phyloP scores from a whole-genome alignment of 2,888 invertebrate species.

The Amphipoea lucens region DNA sequence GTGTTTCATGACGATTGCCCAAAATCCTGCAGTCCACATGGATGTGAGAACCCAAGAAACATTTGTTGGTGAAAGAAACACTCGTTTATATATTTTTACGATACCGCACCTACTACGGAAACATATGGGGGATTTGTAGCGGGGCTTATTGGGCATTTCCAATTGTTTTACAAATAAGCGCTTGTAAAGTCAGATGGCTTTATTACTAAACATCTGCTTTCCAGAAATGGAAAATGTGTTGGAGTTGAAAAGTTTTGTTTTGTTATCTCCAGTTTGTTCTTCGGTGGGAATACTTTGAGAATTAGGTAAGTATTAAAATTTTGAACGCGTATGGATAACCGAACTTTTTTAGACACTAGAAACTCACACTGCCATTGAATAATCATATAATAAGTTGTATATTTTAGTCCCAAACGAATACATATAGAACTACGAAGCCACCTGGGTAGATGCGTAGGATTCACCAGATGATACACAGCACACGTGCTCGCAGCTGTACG shows the following conservation, averaged over 20 bases:
- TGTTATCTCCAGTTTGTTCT: neutral
- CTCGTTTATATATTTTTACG: conserved; percentile 75
- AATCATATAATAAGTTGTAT: conserved; percentile 45
- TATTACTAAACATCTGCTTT: conserved; percentile 73
- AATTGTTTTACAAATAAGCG: conserved; percentile 74
- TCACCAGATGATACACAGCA: conserved; percentile 69
- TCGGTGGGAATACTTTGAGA: neutral
- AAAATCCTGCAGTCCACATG: conserved; percentile 87
- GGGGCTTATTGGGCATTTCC: conserved; percentile 64
- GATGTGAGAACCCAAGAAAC: conserved; percentile 83
- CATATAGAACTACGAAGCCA: conserved; percentile 62
- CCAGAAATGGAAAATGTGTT: conserved; percentile 55
- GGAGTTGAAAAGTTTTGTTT: conserved; percentile 9
- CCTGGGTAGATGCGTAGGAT: conserved; percentile 74
- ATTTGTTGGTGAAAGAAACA: conserved; percentile 81
- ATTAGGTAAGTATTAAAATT: conserved; percentile 9
- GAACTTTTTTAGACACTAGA: neutral
- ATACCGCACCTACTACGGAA: conserved; percentile 60
- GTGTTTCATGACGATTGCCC: conserved; percentile 77
- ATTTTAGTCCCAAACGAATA: conserved; percentile 45
- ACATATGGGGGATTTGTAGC: conserved; percentile 63
- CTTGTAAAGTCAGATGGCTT: conserved; percentile 72
- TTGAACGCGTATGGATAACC: neutral
- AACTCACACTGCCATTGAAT: conserved; percentile 20
- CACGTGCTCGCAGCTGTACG: conserved; percentile 86